A percentile compares a stretch with the other conserved stretches of the same genome.
Evolutionary conservation across 2,113 vertebrate species (phyloP).

Genomic region (Calyptomena viridis): DNA sequence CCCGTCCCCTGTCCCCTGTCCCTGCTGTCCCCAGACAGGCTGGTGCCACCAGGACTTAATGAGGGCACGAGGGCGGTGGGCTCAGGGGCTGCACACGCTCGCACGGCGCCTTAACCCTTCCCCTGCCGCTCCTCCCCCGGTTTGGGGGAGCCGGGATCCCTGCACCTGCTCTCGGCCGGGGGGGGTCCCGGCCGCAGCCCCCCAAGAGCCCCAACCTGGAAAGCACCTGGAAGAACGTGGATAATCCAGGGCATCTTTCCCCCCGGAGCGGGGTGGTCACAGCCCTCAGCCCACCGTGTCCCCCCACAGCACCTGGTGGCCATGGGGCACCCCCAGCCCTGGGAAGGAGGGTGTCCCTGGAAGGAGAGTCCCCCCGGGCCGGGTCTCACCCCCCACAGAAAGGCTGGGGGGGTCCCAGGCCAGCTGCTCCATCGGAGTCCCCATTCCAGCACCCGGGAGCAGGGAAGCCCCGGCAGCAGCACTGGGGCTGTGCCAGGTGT

Average conservation of each 20-base stretch:
- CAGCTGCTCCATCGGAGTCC: not conserved
- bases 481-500: accelerated
- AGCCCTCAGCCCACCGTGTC: accelerated
- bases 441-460: accelerated
- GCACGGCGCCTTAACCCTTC: not conserved
- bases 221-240: accelerated
- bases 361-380: not conserved
- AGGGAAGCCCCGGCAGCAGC: not conserved
- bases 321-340: not conserved
- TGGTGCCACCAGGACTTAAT: slow-evolving; percentile 6
- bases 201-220: too few relatives aligned
- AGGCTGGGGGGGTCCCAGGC: not conserved
- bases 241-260: accelerated
- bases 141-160: not conserved
- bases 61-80: not conserved
- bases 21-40: not conserved
- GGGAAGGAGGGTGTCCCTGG: not conserved
- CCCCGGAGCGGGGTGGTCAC: accelerated
- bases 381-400: too few relatives aligned
- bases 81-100: not conserved
- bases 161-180: too few relatives aligned
- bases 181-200: not conserved
- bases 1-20: not conserved
- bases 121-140: not conserved
- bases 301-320: not conserved